A percentile compares a stretch with the other conserved stretches of the same genome.
These are phyloP conservation scores for Philopedon plagiatum DNA, from an alignment of 2,888 invertebrate species.

Conservation along the genomic window DNA sequence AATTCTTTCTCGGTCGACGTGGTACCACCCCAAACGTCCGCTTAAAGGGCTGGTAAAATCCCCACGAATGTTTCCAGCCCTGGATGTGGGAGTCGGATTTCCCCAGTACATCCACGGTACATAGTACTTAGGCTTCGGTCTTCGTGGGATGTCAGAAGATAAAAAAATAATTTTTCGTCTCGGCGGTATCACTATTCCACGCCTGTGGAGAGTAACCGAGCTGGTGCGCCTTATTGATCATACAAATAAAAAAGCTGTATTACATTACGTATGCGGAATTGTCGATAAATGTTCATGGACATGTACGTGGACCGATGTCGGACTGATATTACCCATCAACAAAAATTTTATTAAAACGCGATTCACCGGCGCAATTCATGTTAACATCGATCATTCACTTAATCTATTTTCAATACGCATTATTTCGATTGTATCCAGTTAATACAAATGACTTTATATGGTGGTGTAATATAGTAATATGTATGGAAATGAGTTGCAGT, in stretches of 20 bases:
- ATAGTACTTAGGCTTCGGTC: too few species aligned
- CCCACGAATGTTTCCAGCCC: too few species aligned
- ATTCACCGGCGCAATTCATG: constrained; percentile 24
- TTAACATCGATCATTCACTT: constrained; percentile 28
- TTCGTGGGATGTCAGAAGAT: too few species aligned
- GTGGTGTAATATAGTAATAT: background rate
- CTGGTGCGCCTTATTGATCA: too few species aligned
- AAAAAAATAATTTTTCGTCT: too few species aligned
- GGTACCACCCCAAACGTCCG: too few species aligned
- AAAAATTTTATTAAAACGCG: constrained; percentile 30
- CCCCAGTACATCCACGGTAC: too few species aligned
- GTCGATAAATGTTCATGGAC: constrained; percentile 5
- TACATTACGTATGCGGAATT: background rate
- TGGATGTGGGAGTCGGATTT: too few species aligned
- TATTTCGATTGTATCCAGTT: constrained; percentile 16
- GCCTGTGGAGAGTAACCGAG: too few species aligned
- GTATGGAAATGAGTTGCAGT: background rate
- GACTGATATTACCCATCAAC: constrained; percentile 21
- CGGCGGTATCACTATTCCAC: too few species aligned
- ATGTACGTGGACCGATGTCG: constrained; percentile 7
- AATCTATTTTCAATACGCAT: constrained; percentile 28
- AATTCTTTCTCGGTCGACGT: too few species aligned
- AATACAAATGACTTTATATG: constrained; percentile 5
- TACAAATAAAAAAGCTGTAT: background rate
- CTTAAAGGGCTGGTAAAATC: too few species aligned